phyloP scores from a whole-genome alignment of 2,113 vertebrate genomes.

The Megalops atlanticus region DNA sequence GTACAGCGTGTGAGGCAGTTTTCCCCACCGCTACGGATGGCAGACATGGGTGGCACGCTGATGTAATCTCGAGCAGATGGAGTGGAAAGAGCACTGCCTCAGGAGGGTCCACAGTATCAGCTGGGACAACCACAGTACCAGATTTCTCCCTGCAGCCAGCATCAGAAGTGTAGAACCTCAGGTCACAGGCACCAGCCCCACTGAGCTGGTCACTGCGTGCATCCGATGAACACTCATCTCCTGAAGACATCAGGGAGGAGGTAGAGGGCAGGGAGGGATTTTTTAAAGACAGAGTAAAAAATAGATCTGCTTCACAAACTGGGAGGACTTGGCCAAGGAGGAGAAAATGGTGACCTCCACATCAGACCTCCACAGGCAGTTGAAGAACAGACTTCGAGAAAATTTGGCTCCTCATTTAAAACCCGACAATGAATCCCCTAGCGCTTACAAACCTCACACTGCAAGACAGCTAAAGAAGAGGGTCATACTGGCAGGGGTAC shows the following conservation, averaged over 20 bases:
- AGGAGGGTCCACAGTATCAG: no score
- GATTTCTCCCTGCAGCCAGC: not conserved
- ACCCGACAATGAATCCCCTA: not conserved
- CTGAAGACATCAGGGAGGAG: not conserved
- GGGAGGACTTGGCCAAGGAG: not conserved
- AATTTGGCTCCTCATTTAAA: not conserved
- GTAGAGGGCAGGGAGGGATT: not conserved
- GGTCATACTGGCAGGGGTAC: not conserved
- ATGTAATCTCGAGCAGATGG: no score
- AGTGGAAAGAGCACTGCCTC: no score
- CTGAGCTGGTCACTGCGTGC: no score
- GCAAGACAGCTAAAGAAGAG: not conserved
- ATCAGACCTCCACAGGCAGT: constrained; percentile 2
- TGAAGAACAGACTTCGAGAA: not conserved
- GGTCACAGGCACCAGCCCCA: not conserved
- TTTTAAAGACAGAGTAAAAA: not conserved
- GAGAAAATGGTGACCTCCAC: not conserved
- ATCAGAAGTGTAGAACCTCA: not conserved
- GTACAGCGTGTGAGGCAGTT: no score
- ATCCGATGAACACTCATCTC: not conserved
- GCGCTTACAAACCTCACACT: not conserved
- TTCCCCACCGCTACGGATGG: no score
- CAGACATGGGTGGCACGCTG: no score
- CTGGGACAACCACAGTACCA: not conserved
- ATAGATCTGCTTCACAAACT: not conserved